phyloP scores from a whole-genome alignment of 1,140 invertebrate genomes.

The Drosophila ironensis region DNA sequence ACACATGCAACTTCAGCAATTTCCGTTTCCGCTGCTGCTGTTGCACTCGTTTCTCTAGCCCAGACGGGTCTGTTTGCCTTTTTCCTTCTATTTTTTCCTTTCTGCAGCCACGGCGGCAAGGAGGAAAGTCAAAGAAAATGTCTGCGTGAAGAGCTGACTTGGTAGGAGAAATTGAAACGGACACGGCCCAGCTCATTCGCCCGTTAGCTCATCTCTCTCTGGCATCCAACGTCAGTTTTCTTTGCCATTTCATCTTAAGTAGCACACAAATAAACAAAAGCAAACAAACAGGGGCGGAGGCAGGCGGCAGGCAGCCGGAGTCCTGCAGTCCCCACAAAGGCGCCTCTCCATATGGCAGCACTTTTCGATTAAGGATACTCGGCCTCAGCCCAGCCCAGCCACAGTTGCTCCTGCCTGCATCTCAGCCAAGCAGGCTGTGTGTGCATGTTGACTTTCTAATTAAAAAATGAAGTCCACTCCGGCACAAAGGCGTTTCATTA shows the following conservation, averaged over 20 bases:
- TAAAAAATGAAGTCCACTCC: slow-evolving; percentile 68
- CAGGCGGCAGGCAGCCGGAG: no score
- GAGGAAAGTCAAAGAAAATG: slow-evolving; percentile 62
- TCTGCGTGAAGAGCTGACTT: slow-evolving; percentile 59
- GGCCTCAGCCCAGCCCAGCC: no score
- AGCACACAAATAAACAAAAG: slow-evolving; percentile 72
- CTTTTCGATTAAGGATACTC: slow-evolving; percentile 43
- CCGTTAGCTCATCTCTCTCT: background rate
- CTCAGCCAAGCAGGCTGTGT: no score
- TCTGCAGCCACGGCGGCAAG: slow-evolving; percentile 7
- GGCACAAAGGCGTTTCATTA: slow-evolving; percentile 50
- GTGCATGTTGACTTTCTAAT: slow-evolving; percentile 70
- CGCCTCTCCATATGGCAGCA: slow-evolving; percentile 47
- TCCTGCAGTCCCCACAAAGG: slow-evolving; percentile 43
- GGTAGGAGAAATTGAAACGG: slow-evolving; percentile 72
- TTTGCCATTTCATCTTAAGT: slow-evolving; percentile 80
- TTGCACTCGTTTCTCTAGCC: slow-evolving; percentile 23
- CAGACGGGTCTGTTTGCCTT: slow-evolving; percentile 33
- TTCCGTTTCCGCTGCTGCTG: slow-evolving; percentile 69
- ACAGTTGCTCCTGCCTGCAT: no score
- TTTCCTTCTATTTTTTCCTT: slow-evolving; percentile 31
- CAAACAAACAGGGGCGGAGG: slow-evolving; percentile 43
- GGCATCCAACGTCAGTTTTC: slow-evolving; percentile 58
- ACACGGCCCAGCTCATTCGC: slow-evolving; percentile 36
- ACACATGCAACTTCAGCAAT: slow-evolving; percentile 73